Conservation (phyloP, 2,113 vertebrate genomes). For the Bujurquina vittata region DNA sequence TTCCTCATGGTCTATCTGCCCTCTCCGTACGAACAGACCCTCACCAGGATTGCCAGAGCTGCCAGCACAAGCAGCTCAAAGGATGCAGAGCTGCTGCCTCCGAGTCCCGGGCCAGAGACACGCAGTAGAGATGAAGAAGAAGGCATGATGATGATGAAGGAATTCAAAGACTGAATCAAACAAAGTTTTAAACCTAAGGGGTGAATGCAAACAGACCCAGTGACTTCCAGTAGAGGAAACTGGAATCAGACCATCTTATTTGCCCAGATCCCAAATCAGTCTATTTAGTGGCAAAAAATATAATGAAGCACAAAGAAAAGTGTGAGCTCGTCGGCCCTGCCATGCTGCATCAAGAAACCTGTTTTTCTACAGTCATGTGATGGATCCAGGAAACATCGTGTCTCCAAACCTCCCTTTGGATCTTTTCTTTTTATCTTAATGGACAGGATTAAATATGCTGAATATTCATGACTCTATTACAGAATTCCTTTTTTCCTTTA, state of each 20-base stretch:
- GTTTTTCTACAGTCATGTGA: background rate
- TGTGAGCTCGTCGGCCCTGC: background rate
- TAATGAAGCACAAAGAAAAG: background rate
- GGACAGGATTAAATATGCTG: background rate
- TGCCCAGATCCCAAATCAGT: background rate
- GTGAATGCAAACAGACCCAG: background rate
- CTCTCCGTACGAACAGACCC: slow-evolving; percentile 87
- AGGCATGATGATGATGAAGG: background rate
- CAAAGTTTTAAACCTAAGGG: background rate
- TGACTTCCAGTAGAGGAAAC: background rate
- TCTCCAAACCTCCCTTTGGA: background rate
- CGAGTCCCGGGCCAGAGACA: slow-evolving; percentile 38
- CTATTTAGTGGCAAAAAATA: background rate
- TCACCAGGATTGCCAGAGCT: slow-evolving; percentile 75
- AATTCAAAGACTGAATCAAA: slow-evolving; percentile 22
- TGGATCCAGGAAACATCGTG: background rate
- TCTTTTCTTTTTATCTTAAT: background rate
- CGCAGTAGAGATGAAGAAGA: slow-evolving; percentile 8
- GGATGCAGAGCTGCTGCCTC: slow-evolving; percentile 52
- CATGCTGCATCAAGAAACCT: background rate
- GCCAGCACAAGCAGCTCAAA: slow-evolving; percentile 74
- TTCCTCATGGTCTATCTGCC: slow-evolving; percentile 81
- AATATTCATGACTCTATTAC: background rate
- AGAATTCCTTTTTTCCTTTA: background rate
- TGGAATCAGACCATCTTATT: background rate